phyloP scores from a whole-genome alignment of 2,888 invertebrate genomes.

The Dastarcus helophoroides region DNA sequence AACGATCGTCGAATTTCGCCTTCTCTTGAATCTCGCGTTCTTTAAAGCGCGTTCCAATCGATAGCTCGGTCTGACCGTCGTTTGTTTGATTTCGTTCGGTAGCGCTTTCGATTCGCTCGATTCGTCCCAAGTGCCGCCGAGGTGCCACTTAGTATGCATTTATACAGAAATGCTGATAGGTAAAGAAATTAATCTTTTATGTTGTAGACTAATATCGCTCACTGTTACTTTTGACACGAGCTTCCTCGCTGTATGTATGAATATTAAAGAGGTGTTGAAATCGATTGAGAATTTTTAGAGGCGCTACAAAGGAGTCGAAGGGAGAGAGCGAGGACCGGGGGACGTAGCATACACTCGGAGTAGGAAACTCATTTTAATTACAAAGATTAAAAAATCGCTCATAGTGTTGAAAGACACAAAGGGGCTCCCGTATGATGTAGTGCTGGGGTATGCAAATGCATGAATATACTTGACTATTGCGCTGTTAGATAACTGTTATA shows the following conservation, averaged over 20 bases:
- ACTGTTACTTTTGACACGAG: conserved; percentile 15
- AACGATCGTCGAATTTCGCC: no score
- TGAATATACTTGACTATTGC: conserved; percentile 34
- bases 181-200: conserved; percentile 24
- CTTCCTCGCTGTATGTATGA: conserved; percentile 21
- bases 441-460: conserved; percentile 30
- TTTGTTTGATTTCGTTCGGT: no score
- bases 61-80: no score
- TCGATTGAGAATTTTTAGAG: conserved; percentile 19
- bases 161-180: conserved; percentile 20
- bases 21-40: no score
- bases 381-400: conserved; percentile 36
- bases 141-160: conserved; percentile 21
- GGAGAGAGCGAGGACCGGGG: conserved; percentile 5
- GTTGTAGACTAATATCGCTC: conserved; percentile 17
- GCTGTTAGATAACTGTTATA: conserved; percentile 35
- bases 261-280: conserved; percentile 16
- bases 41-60: no score
- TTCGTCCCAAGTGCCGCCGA: neutral
- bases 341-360: conserved; percentile 5
- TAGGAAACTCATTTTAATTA: conserved; percentile 37
- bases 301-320: conserved; percentile 8
- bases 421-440: conserved; percentile 29
- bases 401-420: conserved; percentile 33
- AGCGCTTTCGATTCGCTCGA: no score